A percentile compares a stretch with the other conserved stretches of the same genome.
Conservation (phyloP, 2,797 vertebrate species). For the Ataeniobius toweri region DNA sequence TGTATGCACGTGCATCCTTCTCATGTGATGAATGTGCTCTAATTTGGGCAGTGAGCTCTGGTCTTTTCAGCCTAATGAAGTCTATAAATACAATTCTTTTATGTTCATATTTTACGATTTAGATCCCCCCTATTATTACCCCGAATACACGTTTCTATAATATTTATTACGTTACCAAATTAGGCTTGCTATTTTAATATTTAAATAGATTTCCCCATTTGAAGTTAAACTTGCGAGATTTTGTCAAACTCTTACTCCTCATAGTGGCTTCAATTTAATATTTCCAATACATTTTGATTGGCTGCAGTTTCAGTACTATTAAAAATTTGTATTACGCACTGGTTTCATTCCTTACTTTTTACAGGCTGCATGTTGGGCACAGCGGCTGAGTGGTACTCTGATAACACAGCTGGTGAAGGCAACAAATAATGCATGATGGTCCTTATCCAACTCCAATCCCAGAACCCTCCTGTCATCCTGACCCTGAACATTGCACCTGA, state of each 20-base stretch:
- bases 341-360: conserved; percentile 80
- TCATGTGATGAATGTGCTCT: conserved; percentile 42
- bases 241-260: background rate
- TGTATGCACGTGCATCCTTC: background rate
- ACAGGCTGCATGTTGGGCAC: conserved; percentile 84
- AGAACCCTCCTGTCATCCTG: conserved; percentile 88
- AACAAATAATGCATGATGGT: conserved; percentile 88
- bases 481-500: conserved; percentile 85
- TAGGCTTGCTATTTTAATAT: conserved; percentile 1
- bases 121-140: conserved; percentile 6
- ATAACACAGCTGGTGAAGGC: conserved; percentile 91
- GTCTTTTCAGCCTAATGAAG: conserved; percentile 23
- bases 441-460: conserved; percentile 89
- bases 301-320: background rate
- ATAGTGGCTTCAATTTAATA: background rate
- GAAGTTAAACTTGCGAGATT: background rate
- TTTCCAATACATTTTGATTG: background rate
- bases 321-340: background rate
- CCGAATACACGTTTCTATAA: conserved; percentile 4
- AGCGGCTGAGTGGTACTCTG: conserved; percentile 90
- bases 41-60: conserved; percentile 37
- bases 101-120: conserved; percentile 8
- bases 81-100: conserved; percentile 35
- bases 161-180: conserved; percentile 33
- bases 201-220: conserved; percentile 8